These are phyloP conservation scores for Calcarius lapponicus DNA, from an alignment of 2,797 vertebrate genomes.

Conservation along the genomic window DNA sequence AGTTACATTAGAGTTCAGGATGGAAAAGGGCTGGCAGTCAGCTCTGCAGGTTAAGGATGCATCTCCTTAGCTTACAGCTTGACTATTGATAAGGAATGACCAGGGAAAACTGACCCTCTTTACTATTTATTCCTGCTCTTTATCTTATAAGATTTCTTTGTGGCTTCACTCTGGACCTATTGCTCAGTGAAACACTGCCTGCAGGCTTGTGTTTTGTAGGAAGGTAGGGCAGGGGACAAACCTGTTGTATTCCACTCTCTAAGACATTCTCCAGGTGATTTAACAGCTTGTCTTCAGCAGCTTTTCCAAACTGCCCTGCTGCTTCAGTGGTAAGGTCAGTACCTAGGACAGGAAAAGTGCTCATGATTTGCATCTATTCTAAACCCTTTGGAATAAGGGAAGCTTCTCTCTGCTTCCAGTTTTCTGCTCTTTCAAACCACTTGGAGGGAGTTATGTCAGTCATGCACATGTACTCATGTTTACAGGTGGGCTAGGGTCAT, in stretches of 20 bases:
- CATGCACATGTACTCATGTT: not conserved
- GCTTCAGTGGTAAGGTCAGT: not conserved
- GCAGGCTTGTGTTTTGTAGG: not conserved
- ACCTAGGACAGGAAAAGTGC: not conserved
- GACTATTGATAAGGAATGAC: not conserved
- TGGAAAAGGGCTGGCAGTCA: not conserved
- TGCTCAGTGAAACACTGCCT: not conserved
- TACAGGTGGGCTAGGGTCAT: not conserved
- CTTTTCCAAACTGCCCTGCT: not conserved
- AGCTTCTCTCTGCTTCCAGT: not conserved
- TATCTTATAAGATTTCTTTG: not conserved
- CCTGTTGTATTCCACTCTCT: not conserved
- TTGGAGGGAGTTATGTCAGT: not conserved
- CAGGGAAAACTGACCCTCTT: constrained; percentile 26
- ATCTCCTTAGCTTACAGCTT: constrained; percentile 30
- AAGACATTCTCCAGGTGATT: not conserved
- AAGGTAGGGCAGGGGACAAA: not conserved
- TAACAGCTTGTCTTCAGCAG: not conserved
- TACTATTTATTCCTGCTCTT: constrained; percentile 46
- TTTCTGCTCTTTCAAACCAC: not conserved
- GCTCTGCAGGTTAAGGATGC: not conserved
- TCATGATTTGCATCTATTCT: not conserved
- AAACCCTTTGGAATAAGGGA: not conserved
- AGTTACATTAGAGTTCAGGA: not conserved
- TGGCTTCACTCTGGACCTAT: not conserved